Conservation (phyloP, 1,140 invertebrate genomes). For the Hermetia illucens region DNA sequence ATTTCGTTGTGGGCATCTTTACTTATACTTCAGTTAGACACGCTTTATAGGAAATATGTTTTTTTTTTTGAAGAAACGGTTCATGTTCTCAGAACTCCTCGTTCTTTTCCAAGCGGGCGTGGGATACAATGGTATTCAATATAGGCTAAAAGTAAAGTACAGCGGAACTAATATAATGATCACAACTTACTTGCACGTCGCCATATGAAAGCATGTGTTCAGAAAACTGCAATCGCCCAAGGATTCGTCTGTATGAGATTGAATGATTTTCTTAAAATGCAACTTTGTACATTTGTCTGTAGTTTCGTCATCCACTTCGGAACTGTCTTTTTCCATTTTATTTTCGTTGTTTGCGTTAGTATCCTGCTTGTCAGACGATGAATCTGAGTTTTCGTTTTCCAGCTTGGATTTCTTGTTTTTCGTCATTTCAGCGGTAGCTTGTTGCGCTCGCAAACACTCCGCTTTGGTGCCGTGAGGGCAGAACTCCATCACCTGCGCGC, state of each 20-base stretch:
- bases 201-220: constrained; percentile 98
- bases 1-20: too few species aligned
- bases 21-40: too few species aligned
- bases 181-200: constrained; percentile 81
- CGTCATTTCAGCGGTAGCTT: constrained; percentile 32
- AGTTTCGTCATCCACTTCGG: constrained; percentile 1
- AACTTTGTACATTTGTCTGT: constrained; percentile 64
- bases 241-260: constrained; percentile 89
- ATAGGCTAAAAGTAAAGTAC: too few species aligned
- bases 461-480: constrained; percentile 87
- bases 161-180: too few species aligned
- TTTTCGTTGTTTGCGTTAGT: constrained; percentile 1
- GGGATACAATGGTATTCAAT: too few species aligned
- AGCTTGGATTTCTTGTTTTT: constrained; percentile 23
- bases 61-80: too few species aligned
- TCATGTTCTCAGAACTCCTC: too few species aligned
- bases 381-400: constrained; percentile 24
- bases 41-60: too few species aligned
- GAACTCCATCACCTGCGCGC: constrained; percentile 89
- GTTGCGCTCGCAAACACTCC: constrained; percentile 62
- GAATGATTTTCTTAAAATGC: constrained; percentile 96
- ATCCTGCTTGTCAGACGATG: background rate
- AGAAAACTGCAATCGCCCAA: constrained; percentile 94
- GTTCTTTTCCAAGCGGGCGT: too few species aligned
- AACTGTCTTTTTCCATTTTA: constrained; percentile 9